Conservation (phyloP, 2,113 vertebrate genomes). For the Nothobranchius furzeri region DNA sequence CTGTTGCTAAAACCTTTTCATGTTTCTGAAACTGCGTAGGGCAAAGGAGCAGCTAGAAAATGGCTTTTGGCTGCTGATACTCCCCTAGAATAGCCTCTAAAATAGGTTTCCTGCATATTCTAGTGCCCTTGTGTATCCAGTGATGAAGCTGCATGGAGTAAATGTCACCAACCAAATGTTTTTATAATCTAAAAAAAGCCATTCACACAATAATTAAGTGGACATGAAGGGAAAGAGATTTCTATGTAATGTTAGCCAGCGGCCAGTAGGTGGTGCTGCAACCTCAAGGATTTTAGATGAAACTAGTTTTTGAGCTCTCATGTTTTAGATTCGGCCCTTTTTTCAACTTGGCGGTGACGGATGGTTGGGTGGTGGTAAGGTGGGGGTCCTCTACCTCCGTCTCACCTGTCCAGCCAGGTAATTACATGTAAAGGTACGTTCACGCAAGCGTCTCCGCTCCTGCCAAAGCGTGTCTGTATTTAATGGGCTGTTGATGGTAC, state of each 20-base stretch:
- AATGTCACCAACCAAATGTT: too few species aligned
- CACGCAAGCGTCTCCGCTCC: background rate
- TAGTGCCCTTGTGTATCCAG: too few species aligned
- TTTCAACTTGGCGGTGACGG: too few species aligned
- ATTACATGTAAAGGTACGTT: too few species aligned
- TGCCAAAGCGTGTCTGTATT: background rate
- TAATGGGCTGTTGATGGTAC: slow-evolving; percentile 13
- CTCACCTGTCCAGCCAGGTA: too few species aligned
- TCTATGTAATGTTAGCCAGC: slow-evolving; percentile 30
- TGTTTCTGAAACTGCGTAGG: slow-evolving; percentile 12
- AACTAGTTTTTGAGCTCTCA: background rate
- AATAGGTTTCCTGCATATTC: too few species aligned
- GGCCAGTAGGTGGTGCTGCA: slow-evolving; percentile 41
- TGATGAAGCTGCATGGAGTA: too few species aligned
- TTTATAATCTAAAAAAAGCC: too few species aligned
- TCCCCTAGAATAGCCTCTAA: background rate
- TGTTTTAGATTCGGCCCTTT: background rate
- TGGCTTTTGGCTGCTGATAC: background rate
- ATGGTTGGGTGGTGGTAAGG: too few species aligned
- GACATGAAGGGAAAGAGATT: background rate
- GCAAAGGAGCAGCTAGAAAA: background rate
- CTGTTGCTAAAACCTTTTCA: background rate
- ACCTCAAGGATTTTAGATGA: background rate
- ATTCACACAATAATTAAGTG: background rate
- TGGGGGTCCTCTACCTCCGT: too few species aligned